Evolutionary conservation across 2,797 vertebrate species (phyloP), one percentile per base, ranked within the genome.

Genomic region (Poliocrania exsul): DNA sequence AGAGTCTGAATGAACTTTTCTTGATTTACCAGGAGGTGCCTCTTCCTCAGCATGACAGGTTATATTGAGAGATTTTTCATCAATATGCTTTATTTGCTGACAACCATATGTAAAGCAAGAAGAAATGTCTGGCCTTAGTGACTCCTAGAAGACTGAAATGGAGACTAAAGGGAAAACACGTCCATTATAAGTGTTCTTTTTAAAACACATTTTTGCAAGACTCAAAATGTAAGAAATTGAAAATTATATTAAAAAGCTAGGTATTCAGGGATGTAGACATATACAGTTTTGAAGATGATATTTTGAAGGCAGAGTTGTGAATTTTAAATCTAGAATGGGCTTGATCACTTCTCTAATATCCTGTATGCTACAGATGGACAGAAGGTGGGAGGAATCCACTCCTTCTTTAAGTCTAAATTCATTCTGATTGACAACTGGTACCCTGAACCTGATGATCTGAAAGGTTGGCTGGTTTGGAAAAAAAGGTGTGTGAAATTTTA

Each of bases 21-120:
- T 21, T 50, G 75, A 72, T 80, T 95, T 94, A 94, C 94, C 91
- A 96, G 93, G 95, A 95, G 92, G 37, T 95, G 75, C 44, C 46
- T 90, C 92, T 96, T 97, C 94, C 93, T 95, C n/a, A 60, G 93
- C 67, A 91, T 95, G 86, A 96, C 83, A 95, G 94, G 92, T 95
- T 96, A 95, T 49, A 85, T 56, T 60, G 90, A 93, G 53, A 81
- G 62, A 82, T 81, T 93, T 95, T 96, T 92, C 54, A 91, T 89
- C 81, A 61, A 69, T 23, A 50, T 95, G 79, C 81, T 92, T 94
- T 91, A 44, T 96, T 97, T 94, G 65, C 82, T 97, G 95, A 94
- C 96, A 97, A 91, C 82, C 88, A 86, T 94, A 96, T 78, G 92
- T 93, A 91, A 96, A 94, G 61, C 57, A 93, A 96, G 79, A 94